Evolutionary conservation across 2,113 vertebrate genomes (phyloP), one percentile per base, ranked within the genome.

Genomic region (Octodon degus): DNA sequence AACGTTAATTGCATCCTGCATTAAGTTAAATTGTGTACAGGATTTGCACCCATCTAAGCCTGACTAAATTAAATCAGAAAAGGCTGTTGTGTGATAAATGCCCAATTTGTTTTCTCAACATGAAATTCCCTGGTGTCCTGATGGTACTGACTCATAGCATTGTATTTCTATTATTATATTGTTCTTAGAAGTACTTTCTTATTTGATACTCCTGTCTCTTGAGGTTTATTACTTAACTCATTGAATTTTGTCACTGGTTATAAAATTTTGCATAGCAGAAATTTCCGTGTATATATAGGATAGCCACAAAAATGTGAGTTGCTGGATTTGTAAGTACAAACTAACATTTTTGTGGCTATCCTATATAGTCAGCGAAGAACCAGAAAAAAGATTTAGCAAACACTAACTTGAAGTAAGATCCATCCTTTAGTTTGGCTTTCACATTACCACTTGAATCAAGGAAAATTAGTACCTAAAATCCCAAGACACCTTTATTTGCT

Each of bases 221-320:
- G 4, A 47, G 10, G 17, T 83, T 97, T 89, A 60, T 94, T 97
- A 72, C 19, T 79, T 72, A 77, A 74, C 72, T 91, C 34, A 47
- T 8, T 82, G 72, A 67, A 62, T 91, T 89, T 60, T 96, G 34
- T 34, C 65, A 74, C 79, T 27, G 74, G 58, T 95, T 76, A 74
- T 90, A 24, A 89, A 84, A 53, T 85, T 79, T 90, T 58, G 20
- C 34, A 34, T 76, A 93, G 43, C 6, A 84, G 55, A 24, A n/a
- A 27, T 2, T 65, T 81, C 40, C 91, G 30, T 85, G 43, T 89
- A 14, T 90, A 37, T 43, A 20, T 58, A 27, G 13, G 2, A 27
- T 89, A 63, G 24, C 37, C 20, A 53, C 47, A 37, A 76, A 93
- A 58, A 87, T 22, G 25, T 77, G n/a, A 77, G 6, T 63, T 84